Evolutionary conservation across 2,888 invertebrate genomes (phyloP).

Genomic region (Parasteatoda lunata): DNA sequence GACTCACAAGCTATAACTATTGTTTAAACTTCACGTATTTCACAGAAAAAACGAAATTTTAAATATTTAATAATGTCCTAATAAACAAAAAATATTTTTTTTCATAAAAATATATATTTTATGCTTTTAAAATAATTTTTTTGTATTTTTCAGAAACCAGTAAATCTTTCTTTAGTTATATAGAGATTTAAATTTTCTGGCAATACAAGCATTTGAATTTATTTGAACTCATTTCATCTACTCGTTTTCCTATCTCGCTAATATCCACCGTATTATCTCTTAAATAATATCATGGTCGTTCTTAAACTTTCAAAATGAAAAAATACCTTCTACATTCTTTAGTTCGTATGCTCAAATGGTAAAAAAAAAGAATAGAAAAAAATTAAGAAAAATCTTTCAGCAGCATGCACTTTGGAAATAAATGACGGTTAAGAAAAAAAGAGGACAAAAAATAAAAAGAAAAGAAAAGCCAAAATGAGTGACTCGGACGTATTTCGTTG

Average conservation of each 20-base stretch:
- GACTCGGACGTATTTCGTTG: conserved; percentile 55
- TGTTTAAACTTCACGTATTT: no score
- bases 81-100: no score
- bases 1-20: no score
- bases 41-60: no score
- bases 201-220: no score
- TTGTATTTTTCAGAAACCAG: no score
- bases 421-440: conserved; percentile 36
- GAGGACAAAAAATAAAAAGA: conserved; percentile 12
- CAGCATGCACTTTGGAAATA: conserved; percentile 42
- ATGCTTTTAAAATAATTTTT: no score
- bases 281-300: background rate
- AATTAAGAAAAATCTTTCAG: conserved; percentile 1
- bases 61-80: no score
- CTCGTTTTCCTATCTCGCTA: background rate
- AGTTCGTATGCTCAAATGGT: conserved; percentile 3
- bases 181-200: no score
- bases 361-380: conserved; percentile 16
- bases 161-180: no score
- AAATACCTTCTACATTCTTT: conserved; percentile 35
- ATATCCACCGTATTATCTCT: background rate
- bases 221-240: no score
- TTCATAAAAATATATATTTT: no score
- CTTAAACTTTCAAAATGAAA: conserved; percentile 11
- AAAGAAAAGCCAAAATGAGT: conserved; percentile 42